Percentiles rank a stretch among this genome's conserved stretches.
Evolutionary conservation across 2,888 invertebrate genomes (phyloP).

Genomic region (Rutpela maculata): DNA sequence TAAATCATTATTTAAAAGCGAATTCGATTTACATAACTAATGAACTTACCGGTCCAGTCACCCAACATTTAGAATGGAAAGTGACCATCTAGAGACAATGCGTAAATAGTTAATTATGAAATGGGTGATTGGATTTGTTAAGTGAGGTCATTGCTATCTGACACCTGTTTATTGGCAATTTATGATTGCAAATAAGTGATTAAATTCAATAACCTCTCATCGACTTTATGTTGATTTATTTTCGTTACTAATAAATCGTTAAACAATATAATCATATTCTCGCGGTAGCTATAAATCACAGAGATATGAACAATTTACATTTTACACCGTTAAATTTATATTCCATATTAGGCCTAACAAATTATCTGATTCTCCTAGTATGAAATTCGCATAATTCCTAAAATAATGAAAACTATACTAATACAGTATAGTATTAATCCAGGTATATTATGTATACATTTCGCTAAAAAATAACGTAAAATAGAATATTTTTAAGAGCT

Average conservation of each 20-base stretch:
- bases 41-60: slow-evolving; percentile 66
- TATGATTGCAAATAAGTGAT: slow-evolving; percentile 53
- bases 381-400: too few species aligned
- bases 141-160: slow-evolving; percentile 50
- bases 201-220: slow-evolving; percentile 51
- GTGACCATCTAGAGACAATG: slow-evolving; percentile 42
- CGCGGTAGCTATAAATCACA: slow-evolving; percentile 40
- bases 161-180: slow-evolving; percentile 57
- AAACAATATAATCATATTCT: slow-evolving; percentile 46
- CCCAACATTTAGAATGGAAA: slow-evolving; percentile 44
- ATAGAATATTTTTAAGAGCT: too few species aligned
- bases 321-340: slow-evolving; percentile 31
- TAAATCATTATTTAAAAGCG: slow-evolving; percentile 70
- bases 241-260: slow-evolving; percentile 44
- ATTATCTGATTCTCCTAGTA: too few species aligned
- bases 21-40: slow-evolving; percentile 72
- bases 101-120: slow-evolving; percentile 35
- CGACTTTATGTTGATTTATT: slow-evolving; percentile 46
- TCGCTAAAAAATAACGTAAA: too few species aligned
- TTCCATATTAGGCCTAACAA: neutral
- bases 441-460: too few species aligned
- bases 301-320: slow-evolving; percentile 34
- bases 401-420: too few species aligned
- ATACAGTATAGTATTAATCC: too few species aligned
- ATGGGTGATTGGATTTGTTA: slow-evolving; percentile 41